phyloP scores from a whole-genome alignment of 2,888 invertebrate genomes.

The Euclidia mi region DNA sequence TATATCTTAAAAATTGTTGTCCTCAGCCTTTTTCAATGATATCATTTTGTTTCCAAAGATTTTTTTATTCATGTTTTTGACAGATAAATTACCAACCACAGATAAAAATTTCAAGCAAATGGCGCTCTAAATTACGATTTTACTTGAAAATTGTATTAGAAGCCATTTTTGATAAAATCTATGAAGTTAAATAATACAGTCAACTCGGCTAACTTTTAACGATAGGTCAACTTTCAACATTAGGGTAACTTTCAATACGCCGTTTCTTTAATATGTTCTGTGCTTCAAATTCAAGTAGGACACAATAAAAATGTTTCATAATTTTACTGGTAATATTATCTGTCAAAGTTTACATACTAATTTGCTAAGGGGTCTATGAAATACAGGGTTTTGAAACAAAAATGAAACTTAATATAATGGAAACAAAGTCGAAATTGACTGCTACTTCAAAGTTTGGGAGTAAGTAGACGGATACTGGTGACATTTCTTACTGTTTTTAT shows the following conservation, averaged over 20 bases:
- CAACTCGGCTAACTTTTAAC: no score
- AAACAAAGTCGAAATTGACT: constrained; percentile 53
- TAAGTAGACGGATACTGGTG: constrained; percentile 68
- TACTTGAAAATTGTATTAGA: constrained; percentile 26
- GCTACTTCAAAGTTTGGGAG: constrained; percentile 53
- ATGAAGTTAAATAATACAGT: constrained; percentile 30
- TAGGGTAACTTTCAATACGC: no score
- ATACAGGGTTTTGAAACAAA: constrained; percentile 81
- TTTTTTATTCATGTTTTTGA: constrained; percentile 68
- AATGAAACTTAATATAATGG: constrained; percentile 47
- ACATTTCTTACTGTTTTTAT: constrained; percentile 64
- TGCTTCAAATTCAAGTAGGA: no score
- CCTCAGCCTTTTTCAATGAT: constrained; percentile 89
- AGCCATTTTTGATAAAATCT: constrained; percentile 20
- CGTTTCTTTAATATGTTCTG: no score
- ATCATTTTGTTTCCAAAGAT: constrained; percentile 77
- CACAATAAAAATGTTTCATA: no score
- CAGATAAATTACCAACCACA: constrained; percentile 65
- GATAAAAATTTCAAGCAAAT: background rate
- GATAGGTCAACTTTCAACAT: no score
- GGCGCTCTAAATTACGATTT: no score
- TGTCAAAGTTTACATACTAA: constrained; percentile 77
- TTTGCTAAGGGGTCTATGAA: constrained; percentile 86
- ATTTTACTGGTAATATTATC: constrained; percentile 71
- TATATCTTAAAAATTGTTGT: constrained; percentile 88